Evolutionary conservation across 2,888 invertebrate species (phyloP).

Genomic region (Helleia helle): DNA sequence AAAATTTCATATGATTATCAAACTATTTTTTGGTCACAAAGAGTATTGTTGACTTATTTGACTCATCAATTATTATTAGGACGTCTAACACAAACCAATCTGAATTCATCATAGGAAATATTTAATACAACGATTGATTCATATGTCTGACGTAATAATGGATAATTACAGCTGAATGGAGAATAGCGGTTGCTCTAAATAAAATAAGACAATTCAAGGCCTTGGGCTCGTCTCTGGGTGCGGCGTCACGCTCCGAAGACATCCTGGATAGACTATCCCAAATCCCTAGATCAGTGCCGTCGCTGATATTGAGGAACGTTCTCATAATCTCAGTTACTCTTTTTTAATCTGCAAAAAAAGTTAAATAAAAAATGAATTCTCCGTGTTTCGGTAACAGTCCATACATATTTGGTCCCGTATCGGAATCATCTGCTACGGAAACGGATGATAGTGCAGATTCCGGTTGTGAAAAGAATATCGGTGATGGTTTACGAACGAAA

Average conservation of each 20-base stretch:
- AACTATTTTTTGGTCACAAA: too few relatives aligned
- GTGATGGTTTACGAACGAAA: slow-evolving; percentile 54
- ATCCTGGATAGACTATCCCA: slow-evolving; percentile 35
- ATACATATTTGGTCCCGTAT: slow-evolving; percentile 60
- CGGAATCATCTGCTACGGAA: slow-evolving; percentile 63
- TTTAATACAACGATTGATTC: neutral
- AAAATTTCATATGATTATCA: too few relatives aligned
- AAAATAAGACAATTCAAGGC: slow-evolving; percentile 50
- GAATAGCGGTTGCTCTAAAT: slow-evolving; percentile 28
- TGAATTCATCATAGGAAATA: too few relatives aligned
- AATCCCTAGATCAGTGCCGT: slow-evolving; percentile 41
- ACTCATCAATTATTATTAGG: too few relatives aligned
- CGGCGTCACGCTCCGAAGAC: slow-evolving; percentile 42
- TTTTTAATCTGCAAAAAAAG: neutral
- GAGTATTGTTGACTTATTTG: too few relatives aligned
- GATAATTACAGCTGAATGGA: slow-evolving; percentile 24
- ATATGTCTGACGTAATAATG: slow-evolving; percentile 15
- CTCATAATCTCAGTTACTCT: slow-evolving; percentile 27
- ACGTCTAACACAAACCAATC: too few relatives aligned
- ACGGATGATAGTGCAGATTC: slow-evolving; percentile 58
- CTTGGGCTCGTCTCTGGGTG: slow-evolving; percentile 49
- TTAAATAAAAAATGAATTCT: slow-evolving; percentile 49
- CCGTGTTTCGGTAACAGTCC: slow-evolving; percentile 55
- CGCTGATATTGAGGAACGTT: slow-evolving; percentile 43
- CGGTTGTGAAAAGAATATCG: slow-evolving; percentile 50